Evolutionary conservation across 2,113 vertebrate genomes (phyloP), one percentile per base, ranked within the genome.

Genomic region (Haemorhous mexicanus): DNA sequence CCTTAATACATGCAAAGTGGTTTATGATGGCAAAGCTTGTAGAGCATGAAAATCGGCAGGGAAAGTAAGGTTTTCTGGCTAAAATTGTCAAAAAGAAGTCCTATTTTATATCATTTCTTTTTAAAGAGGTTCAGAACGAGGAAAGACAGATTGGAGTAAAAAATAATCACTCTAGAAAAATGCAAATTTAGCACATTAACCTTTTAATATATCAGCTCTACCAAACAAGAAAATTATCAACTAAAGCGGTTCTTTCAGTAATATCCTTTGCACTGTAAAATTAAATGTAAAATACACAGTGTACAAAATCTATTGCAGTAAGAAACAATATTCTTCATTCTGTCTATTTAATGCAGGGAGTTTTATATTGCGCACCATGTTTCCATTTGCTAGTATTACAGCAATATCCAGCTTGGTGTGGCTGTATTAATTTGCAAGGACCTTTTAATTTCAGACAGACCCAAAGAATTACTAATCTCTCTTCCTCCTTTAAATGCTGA

Each of bases 1-100:
- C 87, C 19, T 93, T 97, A 97, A 95, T 97, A 97, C 93, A 98
- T 94, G 94, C 90, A 96, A 78, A 96, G 76, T 97, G 91, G 93
- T 93, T 97, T 96, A 87, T 96, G 81, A 95, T 94, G 86, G 78
- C 90, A 95, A 86, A 97, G 87, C 94, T 97, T 93, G 84, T 91
- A 97, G 78, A 95, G 87, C 93, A 84, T 95, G 86, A 94, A 96
- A 97, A 97, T 96, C 50, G 0, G 37, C 43, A 77, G 47, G 35
- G 44, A 95, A 89, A 88, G 85, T 56, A 72, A 84, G 64, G 67
- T 92, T 96, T 96, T 96, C 75, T 95, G 75, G 86, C 61, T 93
- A 73, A 95, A 96, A 82, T 92, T 95, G 58, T 94, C 84, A 91
- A 95, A 95, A 79, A 90, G 43, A 77, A 89, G 49, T 61, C 49